phyloP scores from a whole-genome alignment of 2,113 vertebrate species.

The Neofelis nebulosa region DNA sequence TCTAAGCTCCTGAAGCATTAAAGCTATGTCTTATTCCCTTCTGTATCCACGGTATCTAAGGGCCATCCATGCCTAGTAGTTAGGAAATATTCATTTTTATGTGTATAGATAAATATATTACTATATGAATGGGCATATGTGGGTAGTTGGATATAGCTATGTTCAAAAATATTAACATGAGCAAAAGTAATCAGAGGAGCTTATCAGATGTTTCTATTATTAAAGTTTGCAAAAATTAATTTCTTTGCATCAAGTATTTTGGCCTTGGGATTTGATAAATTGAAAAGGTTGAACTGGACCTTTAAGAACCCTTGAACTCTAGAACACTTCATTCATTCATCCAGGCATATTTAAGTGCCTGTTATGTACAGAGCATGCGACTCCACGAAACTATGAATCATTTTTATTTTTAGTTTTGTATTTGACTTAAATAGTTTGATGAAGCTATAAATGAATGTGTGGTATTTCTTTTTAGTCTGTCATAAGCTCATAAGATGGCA shows the following conservation, averaged over 20 bases:
- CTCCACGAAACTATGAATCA: not conserved
- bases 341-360: not conserved
- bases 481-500: conserved; percentile 54
- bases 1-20: conserved; percentile 10
- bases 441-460: conserved; percentile 40
- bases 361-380: not conserved
- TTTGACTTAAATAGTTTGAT: conserved; percentile 47
- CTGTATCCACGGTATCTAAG: not conserved
- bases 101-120: not conserved
- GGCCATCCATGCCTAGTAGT: not conserved
- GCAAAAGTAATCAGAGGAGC: not conserved
- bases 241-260: conserved; percentile 37
- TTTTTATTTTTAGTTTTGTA: conserved; percentile 27
- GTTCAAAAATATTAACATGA: not conserved
- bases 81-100: not conserved
- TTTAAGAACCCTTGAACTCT: not conserved
- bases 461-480: conserved; percentile 38
- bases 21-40: not conserved
- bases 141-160: not conserved
- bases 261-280: not conserved
- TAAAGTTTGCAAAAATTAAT: conserved; percentile 19
- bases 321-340: not conserved
- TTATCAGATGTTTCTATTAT: conserved; percentile 3
- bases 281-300: not conserved
- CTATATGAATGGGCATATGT: not conserved